phyloP scores from a whole-genome alignment of 30 jellyfish, hydroid and myxozoan genomes.

The Cassiopea andromeda region DNA sequence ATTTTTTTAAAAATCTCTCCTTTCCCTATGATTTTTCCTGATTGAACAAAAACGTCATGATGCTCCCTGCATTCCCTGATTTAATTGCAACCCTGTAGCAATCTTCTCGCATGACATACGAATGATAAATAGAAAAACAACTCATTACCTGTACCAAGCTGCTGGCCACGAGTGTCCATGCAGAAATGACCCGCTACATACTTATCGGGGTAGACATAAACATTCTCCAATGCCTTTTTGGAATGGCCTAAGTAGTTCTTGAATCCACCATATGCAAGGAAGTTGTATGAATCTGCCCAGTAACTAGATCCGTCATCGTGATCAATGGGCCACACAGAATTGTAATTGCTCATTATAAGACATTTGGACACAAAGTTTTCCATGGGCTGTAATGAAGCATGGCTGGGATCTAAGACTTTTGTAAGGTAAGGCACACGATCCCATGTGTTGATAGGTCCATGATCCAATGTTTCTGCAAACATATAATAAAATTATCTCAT shows the following conservation, averaged over 20 bases:
- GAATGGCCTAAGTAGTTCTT: conserved; percentile 93
- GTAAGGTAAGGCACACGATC: conserved; percentile 95
- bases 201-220: conserved; percentile 90
- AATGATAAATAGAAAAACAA: not conserved
- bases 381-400: conserved; percentile 63
- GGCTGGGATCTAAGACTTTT: conserved; percentile 65
- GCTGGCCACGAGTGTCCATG: conserved; percentile 87
- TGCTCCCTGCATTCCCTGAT: not conserved
- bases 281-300: conserved; percentile 88
- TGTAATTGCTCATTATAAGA: conserved; percentile 81
- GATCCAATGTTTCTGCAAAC: conserved; percentile 89
- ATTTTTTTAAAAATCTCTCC: too few species aligned
- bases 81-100: too few species aligned
- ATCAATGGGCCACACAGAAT: conserved; percentile 94
- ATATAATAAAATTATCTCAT: not conserved
- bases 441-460: conserved; percentile 97
- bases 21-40: too few species aligned
- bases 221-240: conserved; percentile 59
- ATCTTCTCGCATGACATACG: too few species aligned
- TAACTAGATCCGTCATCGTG: conserved; percentile 98
- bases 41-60: too few species aligned
- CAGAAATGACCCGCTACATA: conserved; percentile 68
- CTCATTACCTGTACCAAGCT: conserved; percentile 61
- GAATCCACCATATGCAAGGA: conserved; percentile 90
- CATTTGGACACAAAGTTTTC: conserved; percentile 68